Conservation (phyloP, 1,140 invertebrate genomes). For the Helicoverpa zea region DNA sequence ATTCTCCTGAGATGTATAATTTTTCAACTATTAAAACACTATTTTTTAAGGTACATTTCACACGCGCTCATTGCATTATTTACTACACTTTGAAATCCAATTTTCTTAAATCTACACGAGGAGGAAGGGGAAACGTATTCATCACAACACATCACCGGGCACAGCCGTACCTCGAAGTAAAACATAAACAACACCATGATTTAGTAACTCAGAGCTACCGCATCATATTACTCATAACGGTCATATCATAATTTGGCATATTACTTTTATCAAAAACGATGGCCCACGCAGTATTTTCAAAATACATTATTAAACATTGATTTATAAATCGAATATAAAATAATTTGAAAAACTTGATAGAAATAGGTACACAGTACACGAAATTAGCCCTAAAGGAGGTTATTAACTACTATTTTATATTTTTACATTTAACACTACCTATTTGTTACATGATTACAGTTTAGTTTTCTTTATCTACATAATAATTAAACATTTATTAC, state of each 20-base stretch:
- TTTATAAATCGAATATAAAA: constrained; percentile 63
- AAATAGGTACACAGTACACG: constrained; percentile 68
- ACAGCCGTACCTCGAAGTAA: constrained; percentile 31
- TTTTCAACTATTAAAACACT: constrained; percentile 45
- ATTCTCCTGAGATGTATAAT: constrained; percentile 28
- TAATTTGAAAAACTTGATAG: constrained; percentile 68
- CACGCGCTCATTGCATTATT: constrained; percentile 61
- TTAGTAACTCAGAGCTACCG: constrained; percentile 48
- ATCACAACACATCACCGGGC: constrained; percentile 44
- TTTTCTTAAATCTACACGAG: constrained; percentile 44
- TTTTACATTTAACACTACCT: constrained; percentile 79
- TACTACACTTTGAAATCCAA: constrained; percentile 42
- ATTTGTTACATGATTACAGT: constrained; percentile 78
- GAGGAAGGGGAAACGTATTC: constrained; percentile 31
- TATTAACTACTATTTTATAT: constrained; percentile 74
- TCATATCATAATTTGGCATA: constrained; percentile 68
- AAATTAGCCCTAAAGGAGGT: constrained; percentile 74
- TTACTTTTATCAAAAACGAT: constrained; percentile 63
- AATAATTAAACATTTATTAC: constrained; percentile 63
- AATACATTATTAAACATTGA: constrained; percentile 59
- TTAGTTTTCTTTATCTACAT: constrained; percentile 76
- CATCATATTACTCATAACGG: constrained; percentile 37
- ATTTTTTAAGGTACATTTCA: constrained; percentile 71
- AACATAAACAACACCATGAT: constrained; percentile 25
- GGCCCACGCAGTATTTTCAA: constrained; percentile 62